A percentile compares a stretch with the other conserved stretches of the same genome.
Conservation (phyloP, 1,140 invertebrate species). For the Apis cerana region DNA sequence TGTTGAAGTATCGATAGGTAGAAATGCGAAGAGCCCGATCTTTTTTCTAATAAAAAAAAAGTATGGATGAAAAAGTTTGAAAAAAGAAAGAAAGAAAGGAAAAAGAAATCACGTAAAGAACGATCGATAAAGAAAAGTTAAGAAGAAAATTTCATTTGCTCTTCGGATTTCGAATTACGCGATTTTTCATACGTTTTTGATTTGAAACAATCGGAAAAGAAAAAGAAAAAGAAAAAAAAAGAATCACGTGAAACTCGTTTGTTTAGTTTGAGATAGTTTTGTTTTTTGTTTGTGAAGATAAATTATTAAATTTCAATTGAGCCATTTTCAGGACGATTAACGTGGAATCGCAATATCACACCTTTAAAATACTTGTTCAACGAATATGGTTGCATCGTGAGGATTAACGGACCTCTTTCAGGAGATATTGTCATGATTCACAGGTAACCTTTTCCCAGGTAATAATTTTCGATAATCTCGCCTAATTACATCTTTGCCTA, state of each 20-base stretch:
- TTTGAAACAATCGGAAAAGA: neutral
- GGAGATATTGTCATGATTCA: slow-evolving; percentile 83
- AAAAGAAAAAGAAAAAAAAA: neutral
- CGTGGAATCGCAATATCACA: slow-evolving; percentile 75
- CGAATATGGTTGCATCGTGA: slow-evolving; percentile 84
- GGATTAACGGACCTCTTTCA: slow-evolving; percentile 83
- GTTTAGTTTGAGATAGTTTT: neutral
- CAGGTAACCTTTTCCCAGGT: slow-evolving; percentile 54
- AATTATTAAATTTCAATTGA: neutral
- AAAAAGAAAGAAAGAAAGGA: neutral
- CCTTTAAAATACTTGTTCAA: slow-evolving; percentile 82
- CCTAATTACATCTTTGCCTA: no score
- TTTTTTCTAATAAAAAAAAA: neutral
- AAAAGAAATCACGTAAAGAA: neutral
- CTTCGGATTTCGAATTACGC: slow-evolving; percentile 36
- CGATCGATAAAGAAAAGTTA: neutral
- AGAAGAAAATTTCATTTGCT: neutral
- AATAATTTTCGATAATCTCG: neutral
- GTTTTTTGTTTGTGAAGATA: neutral
- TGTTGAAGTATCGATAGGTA: slow-evolving; percentile 56
- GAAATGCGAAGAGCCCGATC: slow-evolving; percentile 33
- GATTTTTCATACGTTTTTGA: neutral
- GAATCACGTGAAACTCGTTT: neutral
- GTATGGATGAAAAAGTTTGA: neutral
- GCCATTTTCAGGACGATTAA: slow-evolving; percentile 73